Evolutionary conservation across 2,113 vertebrate genomes (phyloP), one percentile per base, ranked within the genome.

Genomic region (Paradoxurus hermaphroditus): DNA sequence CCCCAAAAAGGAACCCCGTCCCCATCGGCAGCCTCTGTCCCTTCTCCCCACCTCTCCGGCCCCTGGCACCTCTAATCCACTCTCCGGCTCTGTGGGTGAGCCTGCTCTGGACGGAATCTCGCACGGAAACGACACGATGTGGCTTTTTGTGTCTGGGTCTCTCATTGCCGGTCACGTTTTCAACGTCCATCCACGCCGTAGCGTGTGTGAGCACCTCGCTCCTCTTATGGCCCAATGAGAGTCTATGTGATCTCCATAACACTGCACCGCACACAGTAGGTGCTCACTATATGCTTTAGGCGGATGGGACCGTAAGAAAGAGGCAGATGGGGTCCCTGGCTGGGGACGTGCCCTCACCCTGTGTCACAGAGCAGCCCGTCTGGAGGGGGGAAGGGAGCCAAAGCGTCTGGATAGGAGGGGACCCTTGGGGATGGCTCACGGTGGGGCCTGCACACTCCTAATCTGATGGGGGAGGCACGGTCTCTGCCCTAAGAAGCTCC

Each of bases 161-260:
- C 59, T 82, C 81, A 13, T 27, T 44, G 56, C 53, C 68, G 39
- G 29, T 6, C 3, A 2, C 0, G 0, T 29, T 6, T 62, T 27
- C 34, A 11, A n/a, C 53, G 41, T 12, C 41, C 11, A 5, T 5
- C 90, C 19, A 4, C 0, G 0, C 5, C 6, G 83, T 12, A 3
- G 12, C 0, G 0, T 4, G 53, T 19, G 10, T 3, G 63, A 2
- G 11, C 0, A 13, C 44, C 14, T 27, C 18, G 0, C 18, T 44
- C 75, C 59, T 82, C 19, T 87, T 27, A 29, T 0, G n/a, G 39
- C 70, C 46, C 39, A 83, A 31, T 59, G 2, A 11, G 51, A 5
- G 18, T 51, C 70, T 23, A n/a, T n/a, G n/a, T n/a, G n/a, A n/a
- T n/a, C n/a, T n/a, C n/a, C n/a, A n/a, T n/a, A n/a, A n/a, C n/a